Evolutionary conservation across 2,113 vertebrate genomes (phyloP), one percentile per base, ranked within the genome.

Genomic region (Serinus canaria): DNA sequence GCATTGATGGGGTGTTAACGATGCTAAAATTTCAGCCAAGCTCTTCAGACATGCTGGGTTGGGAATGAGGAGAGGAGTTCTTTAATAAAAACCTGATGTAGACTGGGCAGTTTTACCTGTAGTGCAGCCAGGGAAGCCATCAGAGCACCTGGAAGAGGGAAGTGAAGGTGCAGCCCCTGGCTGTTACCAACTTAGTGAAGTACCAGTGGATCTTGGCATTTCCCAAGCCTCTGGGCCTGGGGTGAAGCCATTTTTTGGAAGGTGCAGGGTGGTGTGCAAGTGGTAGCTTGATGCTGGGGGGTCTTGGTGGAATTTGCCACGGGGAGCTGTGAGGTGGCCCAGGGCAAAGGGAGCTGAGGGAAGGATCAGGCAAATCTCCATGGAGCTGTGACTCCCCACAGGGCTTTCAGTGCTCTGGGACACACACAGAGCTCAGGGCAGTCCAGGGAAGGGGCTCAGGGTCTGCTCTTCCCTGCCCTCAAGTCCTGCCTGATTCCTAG

Each of bases 1-100:
- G 50, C 74, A 96, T 76, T 94, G 94, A 96, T 95, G 95, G 94
- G 87, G 87, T 97, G 96, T 93, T 96, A 92, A 94, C 59, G 94
- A 96, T 64, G 93, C 83, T 95, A 83, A 85, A 91, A 92, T 94
- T 92, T 96, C 72, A 95, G 90, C 78, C 79, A 56, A 58, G n/a
- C 87, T 56, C 77, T 31, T 49, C 68, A 85, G 72, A 62, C 52
- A 14, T 78, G 73, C 90, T 27, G 31, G 46, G 46, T 64, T 49
- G 60, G 31, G 67, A 77, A 70, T 24, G 82, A 44, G 59, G 85
- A 94, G 69, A 67, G 30, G 21, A 47, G 62, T 19, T 68, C 62
- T 30, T 43, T 79, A 87, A 87, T 87, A 83, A 83, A 77, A 87
- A 46, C 72, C 69, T 91, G 79, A 79, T 89, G 76, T 33, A 73